Base-by-base conservation (phyloP, 2,888 invertebrate genomes). In the Stomorhina lunata region DNA sequence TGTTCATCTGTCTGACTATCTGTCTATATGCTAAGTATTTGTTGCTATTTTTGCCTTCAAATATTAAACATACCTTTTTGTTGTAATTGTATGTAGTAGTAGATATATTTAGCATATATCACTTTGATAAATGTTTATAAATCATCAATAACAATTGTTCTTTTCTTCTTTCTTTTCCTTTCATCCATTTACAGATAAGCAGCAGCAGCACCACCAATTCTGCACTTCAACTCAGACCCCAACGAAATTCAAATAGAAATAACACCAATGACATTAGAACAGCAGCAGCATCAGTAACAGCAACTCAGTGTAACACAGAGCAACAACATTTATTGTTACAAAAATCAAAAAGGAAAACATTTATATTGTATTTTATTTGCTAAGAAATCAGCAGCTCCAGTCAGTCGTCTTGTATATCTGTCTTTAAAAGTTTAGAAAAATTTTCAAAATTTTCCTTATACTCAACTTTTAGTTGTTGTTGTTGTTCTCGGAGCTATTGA, bases 61-160 rank as follows among this genome's bases (percentile, higher is more conserved):
- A 9, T 65, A 17, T 69, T 20, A n/a, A n/a, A n/a, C n/a, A n/a
- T 57, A 59, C 32, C 12, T 20, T 73, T 25, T 37, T 66, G 22
- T 53, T 77, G 68, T 69, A 77, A 77, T 61, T 76, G 57, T 55
- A 37, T 65, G 9, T 32, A 77, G 68, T 61, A 66, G n/a, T n/a
- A n/a, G 12, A 45, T 79, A 63, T 65, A 73, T 82, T 83, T 84
- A 83, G 80, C 84, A 84, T 84, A 84, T 80, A 84, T 84, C 84
- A 84, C 84, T 85, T 81, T 82, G 77, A 81, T 77, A 81, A 85
- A 73, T 83, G 84, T 83, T 84, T 83, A 83, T 84, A 85, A 85
- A 85, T 85, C 84, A 85, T 84, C 83, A 85, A 84, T 85, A 85
- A 82, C 75, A 81, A 69, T 71, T 78, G 68, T 71, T 79, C 73